Conservation (phyloP, 2,888 invertebrate species). For the Megalurothrips usitatus region DNA sequence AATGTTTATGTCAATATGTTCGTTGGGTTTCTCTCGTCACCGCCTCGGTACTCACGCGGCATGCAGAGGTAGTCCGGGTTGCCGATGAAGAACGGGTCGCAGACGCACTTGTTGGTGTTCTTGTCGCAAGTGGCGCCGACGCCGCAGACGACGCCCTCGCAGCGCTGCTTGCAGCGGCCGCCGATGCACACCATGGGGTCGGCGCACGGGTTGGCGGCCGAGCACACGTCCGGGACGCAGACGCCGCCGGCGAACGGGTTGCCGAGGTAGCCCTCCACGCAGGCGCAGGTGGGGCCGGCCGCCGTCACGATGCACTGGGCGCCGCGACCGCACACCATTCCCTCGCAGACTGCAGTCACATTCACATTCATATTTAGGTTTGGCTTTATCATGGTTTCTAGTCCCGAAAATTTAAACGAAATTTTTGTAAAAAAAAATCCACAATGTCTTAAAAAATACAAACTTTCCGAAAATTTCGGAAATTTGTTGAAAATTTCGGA, state of each 20-base stretch:
- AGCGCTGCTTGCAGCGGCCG: constrained; percentile 82
- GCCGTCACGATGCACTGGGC: constrained; percentile 82
- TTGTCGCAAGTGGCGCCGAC: constrained; percentile 82
- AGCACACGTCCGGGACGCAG: constrained; percentile 78
- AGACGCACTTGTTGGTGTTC: constrained; percentile 75
- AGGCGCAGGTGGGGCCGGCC: constrained; percentile 81
- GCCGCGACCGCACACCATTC: constrained; percentile 71
- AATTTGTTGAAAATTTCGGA: background rate
- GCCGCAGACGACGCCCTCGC: constrained; percentile 81
- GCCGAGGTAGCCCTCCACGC: constrained; percentile 77
- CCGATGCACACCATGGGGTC: constrained; percentile 77
- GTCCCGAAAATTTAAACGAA: background rate
- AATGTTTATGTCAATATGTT: too few relatives aligned
- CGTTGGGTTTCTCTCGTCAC: too few relatives aligned
- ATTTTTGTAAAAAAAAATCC: background rate
- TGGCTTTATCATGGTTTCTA: background rate
- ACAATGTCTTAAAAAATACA: too few relatives aligned
- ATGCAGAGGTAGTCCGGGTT: constrained; percentile 85
- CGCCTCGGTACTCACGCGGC: constrained; percentile 67
- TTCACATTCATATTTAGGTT: constrained; percentile 17
- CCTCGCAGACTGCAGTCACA: constrained; percentile 62
- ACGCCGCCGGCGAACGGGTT: constrained; percentile 89
- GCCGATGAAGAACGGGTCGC: constrained; percentile 81
- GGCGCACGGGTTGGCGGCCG: constrained; percentile 68
- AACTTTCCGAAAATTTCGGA: too few relatives aligned